phyloP scores from a whole-genome alignment of 2,113 vertebrate species.

The Toxotes chatareus region DNA sequence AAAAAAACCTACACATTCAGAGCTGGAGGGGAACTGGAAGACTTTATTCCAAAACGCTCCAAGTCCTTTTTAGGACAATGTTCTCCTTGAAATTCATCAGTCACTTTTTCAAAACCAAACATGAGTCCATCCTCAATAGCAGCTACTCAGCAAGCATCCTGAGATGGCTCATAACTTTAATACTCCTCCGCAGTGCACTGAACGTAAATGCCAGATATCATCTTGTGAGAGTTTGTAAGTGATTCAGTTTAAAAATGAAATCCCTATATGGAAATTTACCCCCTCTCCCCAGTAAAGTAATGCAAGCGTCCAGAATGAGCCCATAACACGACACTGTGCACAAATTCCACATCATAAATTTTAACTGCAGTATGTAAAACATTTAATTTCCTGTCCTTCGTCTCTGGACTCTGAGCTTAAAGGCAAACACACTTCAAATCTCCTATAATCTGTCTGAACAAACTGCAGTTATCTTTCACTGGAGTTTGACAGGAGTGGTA shows the following conservation, averaged over 20 bases:
- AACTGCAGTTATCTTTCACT: neutral
- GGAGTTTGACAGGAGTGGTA: too few species aligned
- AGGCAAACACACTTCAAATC: conserved; percentile 29
- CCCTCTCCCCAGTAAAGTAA: neutral
- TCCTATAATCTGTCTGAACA: neutral
- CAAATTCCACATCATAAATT: conserved; percentile 60
- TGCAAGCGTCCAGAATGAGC: neutral
- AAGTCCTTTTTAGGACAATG: conserved; percentile 40
- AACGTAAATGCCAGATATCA: neutral
- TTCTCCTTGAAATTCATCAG: conserved; percentile 20
- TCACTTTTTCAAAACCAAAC: conserved; percentile 19
- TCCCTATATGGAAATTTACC: conserved; percentile 40
- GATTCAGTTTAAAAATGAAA: conserved; percentile 22
- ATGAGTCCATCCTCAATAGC: neutral
- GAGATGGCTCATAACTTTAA: conserved; percentile 30
- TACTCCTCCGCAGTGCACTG: neutral
- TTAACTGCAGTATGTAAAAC: conserved; percentile 60
- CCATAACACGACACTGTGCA: conserved; percentile 22
- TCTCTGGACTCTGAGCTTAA: conserved; percentile 15
- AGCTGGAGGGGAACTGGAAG: conserved; percentile 5
- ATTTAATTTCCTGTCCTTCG: conserved; percentile 68
- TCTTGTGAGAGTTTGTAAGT: neutral
- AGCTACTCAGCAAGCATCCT: conserved; percentile 20
- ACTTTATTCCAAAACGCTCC: conserved; percentile 2
- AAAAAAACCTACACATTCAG: neutral